Evolutionary conservation across 2,113 vertebrate species (phyloP).

Genomic region (Phylloscopus whistleri): DNA sequence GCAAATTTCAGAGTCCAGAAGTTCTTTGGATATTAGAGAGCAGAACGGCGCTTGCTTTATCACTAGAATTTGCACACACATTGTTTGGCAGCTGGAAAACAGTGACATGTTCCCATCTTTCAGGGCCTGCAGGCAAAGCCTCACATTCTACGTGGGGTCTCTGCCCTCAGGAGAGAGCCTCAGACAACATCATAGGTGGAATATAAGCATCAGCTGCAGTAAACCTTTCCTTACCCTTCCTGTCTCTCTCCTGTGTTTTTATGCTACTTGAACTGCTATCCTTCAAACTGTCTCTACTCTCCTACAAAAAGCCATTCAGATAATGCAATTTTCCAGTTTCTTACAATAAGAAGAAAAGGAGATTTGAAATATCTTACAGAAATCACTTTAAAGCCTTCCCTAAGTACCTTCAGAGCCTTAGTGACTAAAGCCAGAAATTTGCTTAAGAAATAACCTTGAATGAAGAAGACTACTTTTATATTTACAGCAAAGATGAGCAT

Average conservation of each 20-base stretch:
- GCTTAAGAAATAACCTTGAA: background rate
- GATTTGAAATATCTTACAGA: background rate
- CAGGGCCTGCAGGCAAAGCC: background rate
- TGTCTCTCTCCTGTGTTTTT: background rate
- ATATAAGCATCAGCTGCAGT: background rate
- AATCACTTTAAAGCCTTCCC: background rate
- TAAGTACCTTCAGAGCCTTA: background rate
- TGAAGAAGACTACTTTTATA: background rate
- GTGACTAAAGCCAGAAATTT: background rate
- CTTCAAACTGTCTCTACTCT: background rate
- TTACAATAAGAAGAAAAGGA: background rate
- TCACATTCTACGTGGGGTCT: fast-evolving
- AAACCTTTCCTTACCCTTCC: background rate
- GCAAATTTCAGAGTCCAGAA: slow-evolving; percentile 30
- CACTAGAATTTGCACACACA: background rate
- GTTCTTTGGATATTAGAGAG: slow-evolving; percentile 21
- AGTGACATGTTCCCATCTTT: background rate
- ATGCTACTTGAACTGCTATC: background rate
- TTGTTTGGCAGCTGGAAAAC: background rate
- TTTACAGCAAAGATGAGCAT: background rate
- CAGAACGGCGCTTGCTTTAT: background rate
- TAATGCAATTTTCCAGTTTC: background rate
- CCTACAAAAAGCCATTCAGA: background rate
- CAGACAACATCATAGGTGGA: background rate
- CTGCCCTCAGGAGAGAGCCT: background rate